Evolutionary conservation across 2,888 invertebrate genomes (phyloP).

Genomic region (Cryptus armator): DNA sequence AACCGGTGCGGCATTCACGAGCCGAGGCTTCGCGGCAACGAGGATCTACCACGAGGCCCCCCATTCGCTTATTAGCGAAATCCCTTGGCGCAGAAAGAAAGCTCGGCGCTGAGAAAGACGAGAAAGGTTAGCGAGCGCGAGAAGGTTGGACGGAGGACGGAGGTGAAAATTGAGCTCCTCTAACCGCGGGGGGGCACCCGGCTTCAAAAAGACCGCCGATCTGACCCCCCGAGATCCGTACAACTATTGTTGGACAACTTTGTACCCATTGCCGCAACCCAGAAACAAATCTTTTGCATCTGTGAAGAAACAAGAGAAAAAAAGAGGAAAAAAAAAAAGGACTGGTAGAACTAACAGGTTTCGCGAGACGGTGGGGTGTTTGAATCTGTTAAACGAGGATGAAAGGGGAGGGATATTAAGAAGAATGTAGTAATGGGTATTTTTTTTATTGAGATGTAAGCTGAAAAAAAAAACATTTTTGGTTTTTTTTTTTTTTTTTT

Average conservation of each 20-base stretch:
- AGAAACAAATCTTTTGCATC: constrained; percentile 46
- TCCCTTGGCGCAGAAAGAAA: constrained; percentile 69
- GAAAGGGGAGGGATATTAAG: neutral
- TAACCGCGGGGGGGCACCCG: constrained; percentile 52
- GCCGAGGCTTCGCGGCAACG: constrained; percentile 34
- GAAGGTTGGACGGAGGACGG: constrained; percentile 34
- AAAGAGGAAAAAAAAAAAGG: no score
- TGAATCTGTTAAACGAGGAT: constrained; percentile 2
- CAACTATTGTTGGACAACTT: constrained; percentile 56
- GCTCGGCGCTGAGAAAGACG: constrained; percentile 36
- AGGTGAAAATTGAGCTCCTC: constrained; percentile 31
- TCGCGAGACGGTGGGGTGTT: neutral
- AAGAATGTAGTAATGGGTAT: no score
- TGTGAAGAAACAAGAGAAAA: neutral
- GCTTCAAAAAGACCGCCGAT: constrained; percentile 63
- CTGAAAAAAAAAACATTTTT: neutral
- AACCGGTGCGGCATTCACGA: constrained; percentile 29
- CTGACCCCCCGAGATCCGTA: constrained; percentile 40
- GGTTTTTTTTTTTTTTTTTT: neutral
- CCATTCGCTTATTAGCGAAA: constrained; percentile 78
- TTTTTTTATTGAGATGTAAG: no score
- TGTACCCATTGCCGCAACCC: neutral
- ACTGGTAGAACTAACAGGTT: neutral
- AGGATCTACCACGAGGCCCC: constrained; percentile 40
- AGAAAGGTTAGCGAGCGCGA: constrained; percentile 41